phyloP scores from a whole-genome alignment of 2,113 vertebrate genomes.

The Bothrops jararaca region DNA sequence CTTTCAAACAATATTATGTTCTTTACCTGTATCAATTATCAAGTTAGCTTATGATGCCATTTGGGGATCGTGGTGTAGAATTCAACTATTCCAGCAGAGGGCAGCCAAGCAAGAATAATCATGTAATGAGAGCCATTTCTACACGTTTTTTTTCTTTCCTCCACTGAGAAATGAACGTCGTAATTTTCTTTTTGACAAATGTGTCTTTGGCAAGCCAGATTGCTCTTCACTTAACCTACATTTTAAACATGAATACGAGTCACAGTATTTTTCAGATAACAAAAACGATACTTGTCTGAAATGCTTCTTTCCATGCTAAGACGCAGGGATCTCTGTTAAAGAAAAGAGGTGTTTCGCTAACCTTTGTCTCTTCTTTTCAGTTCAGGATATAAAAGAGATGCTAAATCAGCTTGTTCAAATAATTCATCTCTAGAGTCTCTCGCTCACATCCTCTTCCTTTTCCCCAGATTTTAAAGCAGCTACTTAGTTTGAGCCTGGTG shows the following conservation, averaged over 20 bases:
- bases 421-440: conserved; percentile 8
- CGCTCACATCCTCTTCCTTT: neutral
- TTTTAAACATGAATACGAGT: conserved; percentile 34
- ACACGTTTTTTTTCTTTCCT: conserved; percentile 33
- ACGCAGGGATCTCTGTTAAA: conserved; percentile 34
- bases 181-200: conserved; percentile 36
- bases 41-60: conserved; percentile 29
- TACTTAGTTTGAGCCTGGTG: too few relatives aligned
- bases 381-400: conserved; percentile 33
- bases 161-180: conserved; percentile 45
- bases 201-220: conserved; percentile 52
- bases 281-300: conserved; percentile 49
- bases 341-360: conserved; percentile 57
- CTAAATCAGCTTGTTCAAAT: neutral
- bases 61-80: conserved; percentile 52
- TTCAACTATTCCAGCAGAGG: conserved; percentile 75
- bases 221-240: conserved; percentile 52
- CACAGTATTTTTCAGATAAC: conserved; percentile 34
- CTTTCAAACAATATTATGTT: neutral
- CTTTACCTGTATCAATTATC: conserved; percentile 22
- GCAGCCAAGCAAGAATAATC: conserved; percentile 80
- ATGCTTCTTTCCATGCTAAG: conserved; percentile 33
- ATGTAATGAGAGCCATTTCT: conserved; percentile 56
- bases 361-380: conserved; percentile 32
- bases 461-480: neutral